These are phyloP conservation scores for Tholera decimalis DNA, from an alignment of 2,888 invertebrate genomes.

Conservation along the genomic window DNA sequence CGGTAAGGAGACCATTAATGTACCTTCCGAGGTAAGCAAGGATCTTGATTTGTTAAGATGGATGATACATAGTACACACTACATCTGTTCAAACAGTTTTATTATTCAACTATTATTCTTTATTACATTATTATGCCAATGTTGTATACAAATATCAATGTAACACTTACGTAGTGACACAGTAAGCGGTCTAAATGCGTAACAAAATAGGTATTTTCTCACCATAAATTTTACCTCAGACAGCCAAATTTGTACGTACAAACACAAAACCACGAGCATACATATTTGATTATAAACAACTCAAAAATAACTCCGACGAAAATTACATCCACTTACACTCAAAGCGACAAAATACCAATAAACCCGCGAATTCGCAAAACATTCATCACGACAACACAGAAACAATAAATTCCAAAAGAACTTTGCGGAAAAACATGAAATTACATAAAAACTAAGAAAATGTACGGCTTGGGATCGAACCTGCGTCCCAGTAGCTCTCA, in stretches of 20 bases:
- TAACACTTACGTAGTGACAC: no score
- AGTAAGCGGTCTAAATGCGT: no score
- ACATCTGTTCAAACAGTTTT: no score
- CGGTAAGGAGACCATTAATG: no score
- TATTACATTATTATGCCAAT: no score
- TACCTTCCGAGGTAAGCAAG: no score
- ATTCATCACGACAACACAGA: conserved; percentile 37
- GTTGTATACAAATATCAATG: no score
- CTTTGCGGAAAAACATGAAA: conserved; percentile 50
- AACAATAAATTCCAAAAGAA: conserved; percentile 46
- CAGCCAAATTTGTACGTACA: background rate
- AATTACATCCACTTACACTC: conserved; percentile 5
- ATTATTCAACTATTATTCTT: no score
- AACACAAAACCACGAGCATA: background rate
- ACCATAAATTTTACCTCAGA: background rate
- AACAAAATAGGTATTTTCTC: background rate
- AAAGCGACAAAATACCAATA: background rate
- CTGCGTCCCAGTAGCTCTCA: conserved; percentile 59
- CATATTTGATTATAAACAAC: no score
- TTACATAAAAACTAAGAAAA: conserved; percentile 54
- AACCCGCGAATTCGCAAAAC: conserved; percentile 11
- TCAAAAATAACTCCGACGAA: conserved; percentile 7
- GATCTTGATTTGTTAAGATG: no score
- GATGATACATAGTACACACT: no score
- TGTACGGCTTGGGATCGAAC: conserved; percentile 57